phyloP scores from a whole-genome alignment of 2,113 vertebrate species.

The Motacilla alba region DNA sequence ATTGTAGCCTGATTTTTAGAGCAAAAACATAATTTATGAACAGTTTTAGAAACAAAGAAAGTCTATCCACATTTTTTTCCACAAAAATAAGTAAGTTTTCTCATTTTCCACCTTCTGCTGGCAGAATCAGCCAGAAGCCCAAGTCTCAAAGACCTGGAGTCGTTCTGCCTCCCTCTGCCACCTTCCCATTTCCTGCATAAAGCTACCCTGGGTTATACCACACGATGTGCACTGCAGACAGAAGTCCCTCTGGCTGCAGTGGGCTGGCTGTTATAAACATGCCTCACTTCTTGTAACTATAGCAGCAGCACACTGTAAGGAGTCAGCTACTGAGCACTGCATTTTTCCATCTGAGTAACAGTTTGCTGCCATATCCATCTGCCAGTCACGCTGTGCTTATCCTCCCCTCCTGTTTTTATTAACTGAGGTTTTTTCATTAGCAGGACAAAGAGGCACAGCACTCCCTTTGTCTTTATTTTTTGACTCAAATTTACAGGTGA shows the following conservation, averaged over 20 bases:
- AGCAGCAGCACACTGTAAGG: background rate
- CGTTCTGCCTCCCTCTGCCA: background rate
- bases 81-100: background rate
- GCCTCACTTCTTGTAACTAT: background rate
- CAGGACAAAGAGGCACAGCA: background rate
- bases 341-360: background rate
- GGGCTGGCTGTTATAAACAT: background rate
- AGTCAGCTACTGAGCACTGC: background rate
- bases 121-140: background rate
- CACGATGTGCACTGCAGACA: rapidly evolving
- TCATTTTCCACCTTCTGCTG: background rate
- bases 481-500: background rate
- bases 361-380: background rate
- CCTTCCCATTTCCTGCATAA: background rate
- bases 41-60: background rate
- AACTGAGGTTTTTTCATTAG: background rate
- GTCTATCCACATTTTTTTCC: background rate
- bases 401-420: background rate
- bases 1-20: background rate
- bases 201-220: background rate
- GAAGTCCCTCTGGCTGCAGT: background rate
- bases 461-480: background rate
- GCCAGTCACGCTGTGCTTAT: background rate
- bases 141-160: background rate
- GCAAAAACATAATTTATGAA: background rate